Evolutionary conservation across 2,797 vertebrate species (phyloP).

Genomic region (Geotria australis): DNA sequence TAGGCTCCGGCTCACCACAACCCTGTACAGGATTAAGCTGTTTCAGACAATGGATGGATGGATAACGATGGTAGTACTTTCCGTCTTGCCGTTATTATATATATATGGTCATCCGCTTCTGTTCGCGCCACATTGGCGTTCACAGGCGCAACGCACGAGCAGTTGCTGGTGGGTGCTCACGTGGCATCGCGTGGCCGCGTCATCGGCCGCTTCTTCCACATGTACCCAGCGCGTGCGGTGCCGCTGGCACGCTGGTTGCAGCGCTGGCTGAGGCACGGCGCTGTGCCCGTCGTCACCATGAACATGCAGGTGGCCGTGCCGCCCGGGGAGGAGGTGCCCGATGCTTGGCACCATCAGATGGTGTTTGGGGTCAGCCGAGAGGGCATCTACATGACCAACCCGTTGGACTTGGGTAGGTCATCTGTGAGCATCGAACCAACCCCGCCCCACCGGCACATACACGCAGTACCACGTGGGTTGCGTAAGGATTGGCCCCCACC

Average conservation of each 20-base stretch:
- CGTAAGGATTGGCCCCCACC: no score
- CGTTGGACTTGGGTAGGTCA: conserved; percentile 20
- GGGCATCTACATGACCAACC: conserved; percentile 25
- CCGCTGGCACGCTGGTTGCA: conserved; percentile 16
- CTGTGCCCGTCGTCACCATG: conserved; percentile 27
- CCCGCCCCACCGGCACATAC: no score
- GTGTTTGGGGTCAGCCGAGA: conserved; percentile 16
- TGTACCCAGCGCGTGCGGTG: conserved; percentile 13
- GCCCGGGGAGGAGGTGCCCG: conserved; percentile 20
- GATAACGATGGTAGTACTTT: no score
- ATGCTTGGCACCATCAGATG: conserved; percentile 35
- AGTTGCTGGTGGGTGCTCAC: conserved; percentile 18
- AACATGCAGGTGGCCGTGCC: conserved; percentile 24
- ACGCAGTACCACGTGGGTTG: no score
- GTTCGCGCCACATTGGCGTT: not conserved
- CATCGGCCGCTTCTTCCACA: conserved; percentile 16
- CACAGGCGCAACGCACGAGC: conserved; percentile 20
- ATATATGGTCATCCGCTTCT: no score
- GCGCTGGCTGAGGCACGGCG: conserved; percentile 15
- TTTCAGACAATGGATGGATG: no score
- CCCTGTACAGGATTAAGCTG: no score
- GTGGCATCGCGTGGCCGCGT: conserved; percentile 13
- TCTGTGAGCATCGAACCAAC: not conserved
- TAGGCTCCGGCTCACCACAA: no score
- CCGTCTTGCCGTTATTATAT: no score